phyloP scores from a whole-genome alignment of 2,113 vertebrate genomes.

The Syngnathus floridae region DNA sequence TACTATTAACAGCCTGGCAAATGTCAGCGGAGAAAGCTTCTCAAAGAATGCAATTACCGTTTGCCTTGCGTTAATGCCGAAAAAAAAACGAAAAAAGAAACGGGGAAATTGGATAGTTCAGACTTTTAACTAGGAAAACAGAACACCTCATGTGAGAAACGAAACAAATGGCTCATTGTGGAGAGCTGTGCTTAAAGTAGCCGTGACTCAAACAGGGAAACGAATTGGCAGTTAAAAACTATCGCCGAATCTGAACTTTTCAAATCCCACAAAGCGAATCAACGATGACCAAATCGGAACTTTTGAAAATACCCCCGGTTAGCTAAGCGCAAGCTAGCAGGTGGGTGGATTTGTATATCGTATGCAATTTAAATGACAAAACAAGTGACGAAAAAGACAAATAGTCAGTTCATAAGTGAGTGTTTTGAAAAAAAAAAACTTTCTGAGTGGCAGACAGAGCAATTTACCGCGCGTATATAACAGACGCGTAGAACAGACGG shows the following conservation, averaged over 20 bases:
- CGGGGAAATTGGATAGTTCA: not conserved
- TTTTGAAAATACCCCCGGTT: too few species aligned
- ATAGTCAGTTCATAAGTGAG: constrained; percentile 10
- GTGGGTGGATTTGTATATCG: not conserved
- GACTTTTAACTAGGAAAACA: not conserved
- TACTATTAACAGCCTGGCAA: not conserved
- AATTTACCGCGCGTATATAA: constrained; percentile 45
- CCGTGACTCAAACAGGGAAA: not conserved
- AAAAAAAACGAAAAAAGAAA: not conserved
- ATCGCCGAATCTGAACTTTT: too few species aligned
- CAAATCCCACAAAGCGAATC: not conserved
- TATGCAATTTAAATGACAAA: not conserved
- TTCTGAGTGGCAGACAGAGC: constrained; percentile 39
- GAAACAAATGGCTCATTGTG: not conserved
- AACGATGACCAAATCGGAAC: not conserved
- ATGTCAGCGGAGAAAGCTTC: not conserved
- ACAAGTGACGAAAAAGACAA: constrained; percentile 12
- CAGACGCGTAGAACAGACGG: constrained; percentile 41
- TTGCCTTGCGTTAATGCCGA: not conserved
- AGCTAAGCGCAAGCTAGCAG: too few species aligned
- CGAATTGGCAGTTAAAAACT: too few species aligned
- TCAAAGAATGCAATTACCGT: not conserved
- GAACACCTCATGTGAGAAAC: not conserved
- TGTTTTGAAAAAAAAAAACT: constrained; percentile 25
- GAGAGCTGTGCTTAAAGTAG: too few species aligned